phyloP scores from a whole-genome alignment of 2,113 vertebrate species.

The Clupea harengus region DNA sequence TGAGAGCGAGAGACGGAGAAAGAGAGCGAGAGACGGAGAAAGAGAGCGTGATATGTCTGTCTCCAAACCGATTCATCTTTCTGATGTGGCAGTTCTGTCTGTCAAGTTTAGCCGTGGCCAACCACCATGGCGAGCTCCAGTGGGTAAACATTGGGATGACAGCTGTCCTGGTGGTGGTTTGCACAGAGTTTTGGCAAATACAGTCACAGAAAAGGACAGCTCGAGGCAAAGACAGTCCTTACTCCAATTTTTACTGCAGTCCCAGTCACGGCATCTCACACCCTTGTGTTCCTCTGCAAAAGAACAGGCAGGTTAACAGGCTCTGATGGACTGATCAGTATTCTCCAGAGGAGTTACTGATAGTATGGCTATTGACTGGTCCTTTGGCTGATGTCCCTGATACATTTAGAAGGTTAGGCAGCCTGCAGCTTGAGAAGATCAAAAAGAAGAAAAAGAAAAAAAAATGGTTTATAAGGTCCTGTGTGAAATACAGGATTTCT shows the following conservation, averaged over 20 bases:
- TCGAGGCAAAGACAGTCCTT: neutral
- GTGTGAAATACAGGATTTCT: neutral
- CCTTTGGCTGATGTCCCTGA: neutral
- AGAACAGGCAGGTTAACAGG: neutral
- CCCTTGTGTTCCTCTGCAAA: neutral
- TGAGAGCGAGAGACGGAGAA: neutral
- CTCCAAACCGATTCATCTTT: conserved; percentile 12
- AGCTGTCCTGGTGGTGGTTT: neutral
- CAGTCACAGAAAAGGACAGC: neutral
- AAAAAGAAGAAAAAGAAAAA: neutral
- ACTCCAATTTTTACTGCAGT: neutral
- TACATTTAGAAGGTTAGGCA: neutral
- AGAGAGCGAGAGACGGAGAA: neutral
- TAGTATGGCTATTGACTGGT: conserved; percentile 7
- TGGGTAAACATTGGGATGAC: neutral
- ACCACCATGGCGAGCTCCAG: neutral
- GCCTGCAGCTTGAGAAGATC: neutral
- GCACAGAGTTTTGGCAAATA: neutral
- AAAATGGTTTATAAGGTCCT: neutral
- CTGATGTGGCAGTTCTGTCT: conserved; percentile 11
- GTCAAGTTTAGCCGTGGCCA: conserved; percentile 10
- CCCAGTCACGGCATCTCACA: neutral
- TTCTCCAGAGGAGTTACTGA: neutral
- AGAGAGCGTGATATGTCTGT: neutral
- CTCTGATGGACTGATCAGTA: neutral